Conservation (phyloP, 92 coral and sea anemone genomes). For the Umimayanthus kanabou region DNA sequence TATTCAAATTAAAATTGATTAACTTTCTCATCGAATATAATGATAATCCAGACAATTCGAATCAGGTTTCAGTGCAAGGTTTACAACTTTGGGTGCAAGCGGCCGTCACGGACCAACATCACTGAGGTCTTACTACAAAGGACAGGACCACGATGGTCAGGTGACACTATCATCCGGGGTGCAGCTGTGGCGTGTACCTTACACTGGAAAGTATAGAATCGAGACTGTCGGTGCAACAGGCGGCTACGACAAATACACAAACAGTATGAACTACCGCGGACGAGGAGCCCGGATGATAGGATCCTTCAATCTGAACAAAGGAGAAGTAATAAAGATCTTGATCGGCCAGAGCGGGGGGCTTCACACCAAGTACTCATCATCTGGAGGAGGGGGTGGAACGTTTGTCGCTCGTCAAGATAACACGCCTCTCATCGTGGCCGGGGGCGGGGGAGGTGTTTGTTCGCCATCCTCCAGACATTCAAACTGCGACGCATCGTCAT, state of each 20-base stretch:
- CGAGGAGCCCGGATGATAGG: slow-evolving; percentile 7
- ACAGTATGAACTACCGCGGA: not conserved
- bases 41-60: not conserved
- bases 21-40: too few relatives aligned
- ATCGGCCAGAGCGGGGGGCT: slow-evolving; percentile 11
- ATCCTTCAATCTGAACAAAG: not conserved
- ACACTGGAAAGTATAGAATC: too few relatives aligned
- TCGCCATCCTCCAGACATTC: not conserved
- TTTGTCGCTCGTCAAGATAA: slow-evolving; percentile 10
- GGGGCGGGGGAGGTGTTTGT: slow-evolving; percentile 6
- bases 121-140: too few relatives aligned
- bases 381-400: slow-evolving; percentile 32
- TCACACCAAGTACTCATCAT: not conserved
- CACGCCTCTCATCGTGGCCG: not conserved
- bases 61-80: not conserved
- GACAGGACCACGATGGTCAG: too few relatives aligned
- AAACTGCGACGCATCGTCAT: too few relatives aligned
- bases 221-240: too few relatives aligned
- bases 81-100: not conserved
- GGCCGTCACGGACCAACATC: not conserved
- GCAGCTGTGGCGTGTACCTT: too few relatives aligned
- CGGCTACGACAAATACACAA: not conserved
- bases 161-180: too few relatives aligned
- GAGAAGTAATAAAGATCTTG: slow-evolving; percentile 14
- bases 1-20: too few relatives aligned